Evolutionary conservation across 2,797 vertebrate species (phyloP).

Genomic region (Falco rusticolus): DNA sequence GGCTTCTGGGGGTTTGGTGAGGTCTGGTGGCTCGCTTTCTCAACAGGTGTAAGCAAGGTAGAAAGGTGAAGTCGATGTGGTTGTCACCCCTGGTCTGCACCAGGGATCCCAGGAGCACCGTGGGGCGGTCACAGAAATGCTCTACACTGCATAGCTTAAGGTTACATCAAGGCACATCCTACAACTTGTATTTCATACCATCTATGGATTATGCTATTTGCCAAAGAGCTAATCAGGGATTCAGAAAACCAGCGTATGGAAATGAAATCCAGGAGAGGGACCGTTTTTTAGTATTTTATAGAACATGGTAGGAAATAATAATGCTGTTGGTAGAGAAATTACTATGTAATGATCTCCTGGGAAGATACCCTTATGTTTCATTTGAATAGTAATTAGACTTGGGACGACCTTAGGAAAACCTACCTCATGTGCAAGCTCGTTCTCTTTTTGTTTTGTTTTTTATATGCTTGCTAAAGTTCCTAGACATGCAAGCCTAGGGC

Average conservation of each 20-base stretch:
- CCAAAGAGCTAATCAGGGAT: constrained; percentile 71
- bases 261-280: constrained; percentile 77
- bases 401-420: constrained; percentile 75
- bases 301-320: constrained; percentile 73
- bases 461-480: constrained; percentile 62
- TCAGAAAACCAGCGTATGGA: constrained; percentile 68
- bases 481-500: constrained; percentile 57
- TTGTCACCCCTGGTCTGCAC: background rate
- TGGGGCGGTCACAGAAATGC: constrained; percentile 39
- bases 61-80: background rate
- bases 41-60: background rate
- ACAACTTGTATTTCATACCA: constrained; percentile 63
- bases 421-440: constrained; percentile 48
- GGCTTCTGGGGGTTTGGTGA: background rate
- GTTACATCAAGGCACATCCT: constrained; percentile 60
- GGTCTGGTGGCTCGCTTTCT: background rate
- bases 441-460: constrained; percentile 64
- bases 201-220: constrained; percentile 64
- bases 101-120: background rate
- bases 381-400: constrained; percentile 82
- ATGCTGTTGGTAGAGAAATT: constrained; percentile 78
- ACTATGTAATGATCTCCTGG: constrained; percentile 79
- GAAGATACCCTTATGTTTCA: constrained; percentile 81
- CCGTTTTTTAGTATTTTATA: constrained; percentile 77
- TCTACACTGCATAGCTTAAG: background rate